Conservation (phyloP, 1,140 invertebrate genomes). For the Neodiprion pinetum region DNA sequence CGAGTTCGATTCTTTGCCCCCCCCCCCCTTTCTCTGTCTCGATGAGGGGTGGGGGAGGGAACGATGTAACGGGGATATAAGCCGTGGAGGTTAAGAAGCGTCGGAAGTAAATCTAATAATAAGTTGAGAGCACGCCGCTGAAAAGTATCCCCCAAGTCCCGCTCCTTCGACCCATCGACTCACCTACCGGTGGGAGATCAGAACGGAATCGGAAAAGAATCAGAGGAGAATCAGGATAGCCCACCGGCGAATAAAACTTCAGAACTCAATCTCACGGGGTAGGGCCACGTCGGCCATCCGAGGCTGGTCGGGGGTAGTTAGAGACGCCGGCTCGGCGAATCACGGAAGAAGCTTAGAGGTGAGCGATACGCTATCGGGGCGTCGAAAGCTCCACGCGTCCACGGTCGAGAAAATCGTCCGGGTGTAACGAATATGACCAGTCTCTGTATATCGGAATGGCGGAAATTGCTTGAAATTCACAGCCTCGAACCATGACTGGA, state of each 20-base stretch:
- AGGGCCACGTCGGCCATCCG: not conserved
- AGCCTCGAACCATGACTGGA: too few relatives aligned
- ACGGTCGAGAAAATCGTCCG: too few relatives aligned
- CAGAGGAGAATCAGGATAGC: slow-evolving; percentile 7
- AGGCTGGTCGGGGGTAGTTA: not conserved
- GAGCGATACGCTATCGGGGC: not conserved
- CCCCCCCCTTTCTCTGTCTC: not conserved
- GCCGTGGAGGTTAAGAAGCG: not conserved
- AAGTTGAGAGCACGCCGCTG: not conserved
- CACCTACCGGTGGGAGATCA: not conserved
- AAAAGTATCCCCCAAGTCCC: not conserved
- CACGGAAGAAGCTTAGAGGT: not conserved
- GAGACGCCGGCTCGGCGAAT: not conserved
- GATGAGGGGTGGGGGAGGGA: too few relatives aligned
- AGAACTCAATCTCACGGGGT: not conserved
- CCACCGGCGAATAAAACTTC: not conserved
- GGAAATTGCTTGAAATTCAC: too few relatives aligned
- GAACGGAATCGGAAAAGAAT: slow-evolving; percentile 5
- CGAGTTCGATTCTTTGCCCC: not conserved
- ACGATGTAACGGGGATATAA: not conserved
- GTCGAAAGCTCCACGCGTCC: not conserved
- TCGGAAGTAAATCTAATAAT: slow-evolving; percentile 3
- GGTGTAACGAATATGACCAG: too few relatives aligned
- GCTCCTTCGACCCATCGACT: not conserved
- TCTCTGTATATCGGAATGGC: too few relatives aligned